phyloP scores from a whole-genome alignment of 2,888 invertebrate genomes.

The Agelastica alni region DNA sequence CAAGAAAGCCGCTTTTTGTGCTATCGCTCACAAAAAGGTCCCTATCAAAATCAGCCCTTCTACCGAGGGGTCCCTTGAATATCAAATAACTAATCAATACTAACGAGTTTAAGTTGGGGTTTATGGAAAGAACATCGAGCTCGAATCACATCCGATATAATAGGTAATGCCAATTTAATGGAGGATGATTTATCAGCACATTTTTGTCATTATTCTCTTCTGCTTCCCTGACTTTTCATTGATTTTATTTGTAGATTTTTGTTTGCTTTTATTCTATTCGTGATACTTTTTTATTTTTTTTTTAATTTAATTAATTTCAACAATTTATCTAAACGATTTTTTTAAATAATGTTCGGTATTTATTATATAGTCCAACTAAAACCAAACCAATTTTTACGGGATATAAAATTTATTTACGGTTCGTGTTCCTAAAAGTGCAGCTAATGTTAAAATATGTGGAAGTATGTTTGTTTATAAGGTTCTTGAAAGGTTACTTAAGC shows the following conservation, averaged over 20 bases:
- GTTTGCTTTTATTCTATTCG: neutral
- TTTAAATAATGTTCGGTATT: too few species aligned
- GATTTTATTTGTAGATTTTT: constrained; percentile 11
- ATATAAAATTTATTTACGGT: too few species aligned
- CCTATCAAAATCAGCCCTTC: constrained; percentile 22
- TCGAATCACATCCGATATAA: constrained; percentile 26
- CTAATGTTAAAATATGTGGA: too few species aligned
- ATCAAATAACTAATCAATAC: constrained; percentile 42
- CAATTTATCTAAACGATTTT: too few species aligned
- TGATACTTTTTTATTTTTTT: neutral
- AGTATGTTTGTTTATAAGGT: too few species aligned
- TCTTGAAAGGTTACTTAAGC: too few species aligned
- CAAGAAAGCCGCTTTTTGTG: constrained; percentile 28
- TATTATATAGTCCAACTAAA: too few species aligned
- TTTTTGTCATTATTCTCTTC: constrained; percentile 25
- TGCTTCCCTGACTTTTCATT: constrained; percentile 13
- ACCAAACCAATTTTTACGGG: too few species aligned
- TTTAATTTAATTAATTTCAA: neutral
- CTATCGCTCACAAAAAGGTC: constrained; percentile 37
- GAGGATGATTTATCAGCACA: constrained; percentile 22
- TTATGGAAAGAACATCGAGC: constrained; percentile 32
- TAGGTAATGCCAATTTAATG: constrained; percentile 27
- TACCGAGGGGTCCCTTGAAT: constrained; percentile 38
- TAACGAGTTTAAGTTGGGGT: constrained; percentile 37
- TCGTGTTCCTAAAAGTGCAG: too few species aligned